These are phyloP conservation scores for Thymallus thymallus DNA, from an alignment of 2,113 vertebrate species.

Conservation along the genomic window DNA sequence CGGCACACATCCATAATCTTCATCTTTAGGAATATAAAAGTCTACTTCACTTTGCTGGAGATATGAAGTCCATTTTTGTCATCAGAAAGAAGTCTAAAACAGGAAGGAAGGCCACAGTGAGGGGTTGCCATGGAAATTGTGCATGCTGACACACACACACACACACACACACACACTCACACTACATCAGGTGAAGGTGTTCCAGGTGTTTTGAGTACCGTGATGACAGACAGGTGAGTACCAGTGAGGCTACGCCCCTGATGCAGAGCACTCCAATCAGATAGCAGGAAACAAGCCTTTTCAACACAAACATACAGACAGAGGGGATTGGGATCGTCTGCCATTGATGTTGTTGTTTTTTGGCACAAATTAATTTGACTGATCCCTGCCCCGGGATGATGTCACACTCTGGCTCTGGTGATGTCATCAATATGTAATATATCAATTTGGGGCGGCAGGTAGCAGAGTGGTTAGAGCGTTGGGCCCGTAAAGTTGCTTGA, in stretches of 20 bases:
- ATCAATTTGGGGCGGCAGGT: too few relatives aligned
- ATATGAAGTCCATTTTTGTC: conserved; percentile 67
- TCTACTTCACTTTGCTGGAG: conserved; percentile 67
- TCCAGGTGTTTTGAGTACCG: conserved; percentile 22
- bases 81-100: conserved; percentile 56
- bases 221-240: conserved; percentile 40
- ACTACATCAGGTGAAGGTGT: conserved; percentile 62
- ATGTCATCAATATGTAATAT: conserved; percentile 61
- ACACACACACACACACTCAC: neutral
- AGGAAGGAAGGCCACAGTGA: conserved; percentile 75
- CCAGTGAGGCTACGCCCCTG: conserved; percentile 17
- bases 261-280: conserved; percentile 33
- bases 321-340: conserved; percentile 9
- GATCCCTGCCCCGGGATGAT: conserved; percentile 49
- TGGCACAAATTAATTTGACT: conserved; percentile 93
- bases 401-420: conserved; percentile 33
- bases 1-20: conserved; percentile 67
- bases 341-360: conserved; percentile 64
- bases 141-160: conserved; percentile 25
- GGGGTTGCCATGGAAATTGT: conserved; percentile 66
- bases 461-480: too few relatives aligned
- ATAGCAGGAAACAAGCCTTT: conserved; percentile 48
- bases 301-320: conserved; percentile 57
- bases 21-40: conserved; percentile 78
- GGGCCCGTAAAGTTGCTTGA: too few relatives aligned